Evolutionary conservation across 1,140 invertebrate species (phyloP), one percentile per base, ranked within the genome.

Genomic region (Zaprionus inermis): DNA sequence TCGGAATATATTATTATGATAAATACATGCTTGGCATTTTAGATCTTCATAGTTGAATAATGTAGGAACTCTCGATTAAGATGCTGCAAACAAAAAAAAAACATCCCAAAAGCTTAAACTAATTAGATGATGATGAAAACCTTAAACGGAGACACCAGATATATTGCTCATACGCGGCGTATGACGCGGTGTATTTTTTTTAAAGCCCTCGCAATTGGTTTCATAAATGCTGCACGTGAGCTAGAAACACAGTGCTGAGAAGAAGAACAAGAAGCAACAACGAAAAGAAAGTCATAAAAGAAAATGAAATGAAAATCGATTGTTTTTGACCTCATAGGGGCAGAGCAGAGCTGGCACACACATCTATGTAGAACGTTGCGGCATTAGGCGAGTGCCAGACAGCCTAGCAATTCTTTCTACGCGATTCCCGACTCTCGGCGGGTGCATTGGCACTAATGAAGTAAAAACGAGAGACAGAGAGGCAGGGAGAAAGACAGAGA

Each of bases 401-500:
- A 41, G 49, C 57, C 61, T 38, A 72, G 34, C 66, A 34, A 63
- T 55, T 63, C 51, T 70, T 36, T 41, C 52, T 46, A 55, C 59
- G 36, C 49, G 70, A 55, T 72, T 72, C 56, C 61, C 28, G 56
- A 36, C 30, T 52, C 56, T 20, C 28, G 18, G 59, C 60, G 72
- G 58, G 82, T 86, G 83, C 83, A 86, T 82, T 86, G 83, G 69
- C 84, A 89, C 83, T 89, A 86, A 86, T 86, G 84, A 88, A 82
- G 78, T 63, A 64, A 38, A 66, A 67, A 67, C 24, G 38, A 52
- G 36, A 52, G 64, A 52, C 18, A 34, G 55, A 73, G 70, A 78
- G 54, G 64, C 44, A 32, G 58, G 71, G 66, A 76, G 60, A 28
- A 60, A 54, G 24, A 34, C 41, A 69, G 64, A 79, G 55, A 72